Percentiles rank a stretch among this genome's conserved stretches.
phyloP scores from a whole-genome alignment of 2,888 invertebrate species.

The Ectemnius cavifrons region DNA sequence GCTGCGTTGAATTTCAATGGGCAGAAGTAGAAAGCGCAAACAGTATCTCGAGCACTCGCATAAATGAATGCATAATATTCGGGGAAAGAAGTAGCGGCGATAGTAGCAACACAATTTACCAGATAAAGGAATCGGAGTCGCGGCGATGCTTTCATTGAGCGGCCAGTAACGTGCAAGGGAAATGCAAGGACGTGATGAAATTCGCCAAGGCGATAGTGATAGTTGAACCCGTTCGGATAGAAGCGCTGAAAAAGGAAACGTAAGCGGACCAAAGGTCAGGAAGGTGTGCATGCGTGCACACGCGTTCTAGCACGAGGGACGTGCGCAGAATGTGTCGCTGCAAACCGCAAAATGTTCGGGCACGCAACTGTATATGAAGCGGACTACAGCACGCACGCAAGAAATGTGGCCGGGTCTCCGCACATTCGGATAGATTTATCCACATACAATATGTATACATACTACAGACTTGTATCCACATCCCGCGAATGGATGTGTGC shows the following conservation, averaged over 20 bases:
- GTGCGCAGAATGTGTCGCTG: conserved; percentile 64
- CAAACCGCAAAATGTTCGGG: conserved; percentile 60
- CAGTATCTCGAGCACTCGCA: conserved; percentile 5
- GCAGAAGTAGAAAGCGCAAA: conserved; percentile 6
- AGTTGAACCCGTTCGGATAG: conserved; percentile 51
- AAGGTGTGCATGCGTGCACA: conserved; percentile 30
- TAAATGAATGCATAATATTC: conserved; percentile 7
- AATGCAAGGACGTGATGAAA: conserved; percentile 30
- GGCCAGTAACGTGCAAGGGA: conserved; percentile 11
- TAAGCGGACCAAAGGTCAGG: conserved; percentile 37
- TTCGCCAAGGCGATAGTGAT: conserved; percentile 28
- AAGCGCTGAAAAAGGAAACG: conserved; percentile 41
- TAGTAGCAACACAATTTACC: neutral
- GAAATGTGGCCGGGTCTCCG: conserved; percentile 6
- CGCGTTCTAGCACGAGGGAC: conserved; percentile 35
- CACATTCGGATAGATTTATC: conserved; percentile 29
- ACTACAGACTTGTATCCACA: neutral
- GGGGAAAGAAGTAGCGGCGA: neutral
- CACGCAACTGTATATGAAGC: conserved; percentile 57
- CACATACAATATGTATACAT: conserved; percentile 9
- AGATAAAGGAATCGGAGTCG: conserved; percentile 32
- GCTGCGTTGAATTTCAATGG: conserved; percentile 5
- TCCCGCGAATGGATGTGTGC: neutral
- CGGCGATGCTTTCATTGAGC: conserved; percentile 4
- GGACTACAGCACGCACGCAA: conserved; percentile 26